Evolutionary conservation across 2,797 vertebrate species (phyloP), one percentile per base, ranked within the genome.

Genomic region (Emydoidea blandingii): DNA sequence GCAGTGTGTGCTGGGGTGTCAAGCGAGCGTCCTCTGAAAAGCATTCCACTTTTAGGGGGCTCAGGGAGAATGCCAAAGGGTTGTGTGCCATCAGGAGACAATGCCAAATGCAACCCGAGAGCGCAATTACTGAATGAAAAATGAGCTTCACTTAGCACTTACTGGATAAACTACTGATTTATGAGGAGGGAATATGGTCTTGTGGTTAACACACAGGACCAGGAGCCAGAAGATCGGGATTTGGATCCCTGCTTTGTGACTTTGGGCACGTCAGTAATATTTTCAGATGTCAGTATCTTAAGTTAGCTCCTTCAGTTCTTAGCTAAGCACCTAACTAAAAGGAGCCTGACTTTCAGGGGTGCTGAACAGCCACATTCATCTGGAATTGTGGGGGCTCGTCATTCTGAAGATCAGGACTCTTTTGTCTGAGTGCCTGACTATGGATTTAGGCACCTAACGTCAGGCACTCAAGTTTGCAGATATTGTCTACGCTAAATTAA

Each of bases 131-230:
- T 0, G 94, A 83, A 88, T 97, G 95, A 97, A 97, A 95, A 97
- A 97, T 41, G 95, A 95, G 92, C 93, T 97, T 95, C 88, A 94
- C 96, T 97, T 97, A 97, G 96, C 94, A 96, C 96, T 97, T 97
- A 97, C 81, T 97, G 96, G 96, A 95, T 96, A 88, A 97, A 97
- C 90, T 76, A 92, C 90, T 95, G 91, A 94, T 97, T 97, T 97
- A 97, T 93, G 83, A 95, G 94, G 93, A 96, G 96, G 96, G 97
- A 97, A 95, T 95, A 92, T 94, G 96, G 93, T 93, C 95, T 86
- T 97, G 96, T 96, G 97, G 96, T 97, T 97, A 94, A 97, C 92
- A 88, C 97, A 97, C 41, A 88, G 96, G 95, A 97, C 88, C 93
- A 94, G 0, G 62, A 93, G 96, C 97, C 95, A 0, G 96, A 97